Base-by-base conservation (phyloP, 2,113 vertebrate species). In the Tetrao urogallus region DNA sequence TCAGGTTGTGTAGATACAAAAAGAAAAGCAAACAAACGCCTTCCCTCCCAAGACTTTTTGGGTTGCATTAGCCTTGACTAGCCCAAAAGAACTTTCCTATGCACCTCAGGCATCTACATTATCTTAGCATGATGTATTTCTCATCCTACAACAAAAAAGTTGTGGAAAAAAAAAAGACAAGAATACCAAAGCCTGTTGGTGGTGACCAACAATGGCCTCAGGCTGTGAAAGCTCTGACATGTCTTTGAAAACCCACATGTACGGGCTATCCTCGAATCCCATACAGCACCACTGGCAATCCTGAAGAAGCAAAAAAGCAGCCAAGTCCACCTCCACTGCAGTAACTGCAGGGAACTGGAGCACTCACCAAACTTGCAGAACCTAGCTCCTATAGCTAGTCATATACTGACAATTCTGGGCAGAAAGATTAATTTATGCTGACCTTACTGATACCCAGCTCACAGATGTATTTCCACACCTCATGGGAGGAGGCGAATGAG, bases 401-500 rank as follows among this genome's bases (percentile, higher is more conserved):
- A 56, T 2, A 6, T 58, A 56, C 25, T 32, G n/a, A 63, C 6
- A 58, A 36, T 56, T 20, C n/a, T 58, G 54, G 36, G 30, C 4
- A 69, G 56, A 14, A 94, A 90, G 40, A n/a, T 6, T 3, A 89
- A 66, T 70, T 21, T 58, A 2, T 81, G 88, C 97, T 86, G 79
- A 98, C 98, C 98, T 98, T 98, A 93, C 99, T 99, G 96, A 99
- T 99, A 5, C 99, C 99, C 86, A 99, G 93, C 88, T 99, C 99
- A 92, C 99, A 98, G 97, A 99, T 99, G 92, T 99, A 99, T 90
- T 99, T 99, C 99, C 99, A 99, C 45, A 99, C 99, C 96, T 99
- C 99, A 4, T 99, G 99, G 3, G 99, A 99, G 4, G 99, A 99
- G 43, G 99, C 99, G 64, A 99, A 99, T 0, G 99, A 99, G 88